Percentiles rank a stretch among this genome's conserved stretches.
Conservation (phyloP, 2,113 vertebrate species). For the Spheniscus mendiculus region DNA sequence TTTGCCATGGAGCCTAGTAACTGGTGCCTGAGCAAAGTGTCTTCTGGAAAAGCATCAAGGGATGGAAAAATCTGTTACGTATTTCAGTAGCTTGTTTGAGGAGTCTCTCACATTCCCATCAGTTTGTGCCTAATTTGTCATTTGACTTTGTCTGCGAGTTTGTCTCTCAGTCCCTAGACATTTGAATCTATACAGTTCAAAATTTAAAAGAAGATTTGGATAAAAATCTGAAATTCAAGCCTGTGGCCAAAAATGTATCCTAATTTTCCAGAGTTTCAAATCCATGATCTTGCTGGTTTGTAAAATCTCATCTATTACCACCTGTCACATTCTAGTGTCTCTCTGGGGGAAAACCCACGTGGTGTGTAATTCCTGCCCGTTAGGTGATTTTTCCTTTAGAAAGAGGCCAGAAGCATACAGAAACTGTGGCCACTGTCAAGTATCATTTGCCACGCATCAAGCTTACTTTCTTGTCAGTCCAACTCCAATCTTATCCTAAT, state of each 20-base stretch:
- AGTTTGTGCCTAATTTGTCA: neutral
- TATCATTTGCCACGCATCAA: neutral
- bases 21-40: neutral
- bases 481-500: neutral
- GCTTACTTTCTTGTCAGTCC: neutral
- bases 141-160: neutral
- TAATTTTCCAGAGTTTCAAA: neutral
- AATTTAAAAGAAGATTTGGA: neutral
- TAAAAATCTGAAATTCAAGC: neutral
- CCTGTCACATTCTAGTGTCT: neutral
- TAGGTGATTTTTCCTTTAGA: neutral
- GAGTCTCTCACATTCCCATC: neutral
- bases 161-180: neutral
- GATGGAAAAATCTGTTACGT: neutral
- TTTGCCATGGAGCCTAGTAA: neutral
- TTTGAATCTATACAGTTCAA: neutral
- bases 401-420: neutral
- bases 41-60: neutral
- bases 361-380: neutral
- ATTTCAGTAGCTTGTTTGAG: neutral
- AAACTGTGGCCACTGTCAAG: neutral
- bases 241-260: neutral
- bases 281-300: neutral
- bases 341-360: accelerated
- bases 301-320: neutral